Percentiles rank a stretch among this genome's conserved stretches.
Conservation (phyloP, 2,888 invertebrate genomes). For the Drosophila cracens region DNA sequence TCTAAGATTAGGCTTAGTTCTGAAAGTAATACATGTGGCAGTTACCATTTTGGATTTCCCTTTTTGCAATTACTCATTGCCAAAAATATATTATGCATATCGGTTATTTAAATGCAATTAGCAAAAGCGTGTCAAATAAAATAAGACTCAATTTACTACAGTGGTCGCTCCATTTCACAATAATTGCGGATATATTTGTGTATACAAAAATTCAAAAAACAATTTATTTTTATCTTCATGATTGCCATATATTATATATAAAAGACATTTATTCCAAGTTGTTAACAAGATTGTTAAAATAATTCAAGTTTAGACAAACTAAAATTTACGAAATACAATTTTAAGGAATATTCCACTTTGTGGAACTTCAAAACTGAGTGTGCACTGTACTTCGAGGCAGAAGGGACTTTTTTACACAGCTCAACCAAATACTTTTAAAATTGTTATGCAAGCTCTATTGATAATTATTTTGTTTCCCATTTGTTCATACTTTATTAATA, state of each 20-base stretch:
- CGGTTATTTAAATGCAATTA: constrained; percentile 23
- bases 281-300: not conserved
- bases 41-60: constrained; percentile 24
- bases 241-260: not conserved
- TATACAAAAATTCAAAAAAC: not conserved
- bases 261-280: not conserved
- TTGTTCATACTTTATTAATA: constrained; percentile 67
- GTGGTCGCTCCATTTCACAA: not conserved
- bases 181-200: not conserved
- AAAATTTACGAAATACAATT: not conserved
- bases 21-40: constrained; percentile 33
- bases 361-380: not conserved
- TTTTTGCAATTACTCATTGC: constrained; percentile 12
- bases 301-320: not conserved
- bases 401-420: not conserved
- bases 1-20: constrained; percentile 25
- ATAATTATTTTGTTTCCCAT: constrained; percentile 36
- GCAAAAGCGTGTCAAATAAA: constrained; percentile 1
- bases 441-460: not conserved
- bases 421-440: not conserved
- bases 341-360: not conserved
- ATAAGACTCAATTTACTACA: not conserved
- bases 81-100: constrained; percentile 7
- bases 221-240: not conserved
- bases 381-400: not conserved